Conservation (phyloP, 1,140 invertebrate genomes). For the Ditylenchus dipsaci region DNA sequence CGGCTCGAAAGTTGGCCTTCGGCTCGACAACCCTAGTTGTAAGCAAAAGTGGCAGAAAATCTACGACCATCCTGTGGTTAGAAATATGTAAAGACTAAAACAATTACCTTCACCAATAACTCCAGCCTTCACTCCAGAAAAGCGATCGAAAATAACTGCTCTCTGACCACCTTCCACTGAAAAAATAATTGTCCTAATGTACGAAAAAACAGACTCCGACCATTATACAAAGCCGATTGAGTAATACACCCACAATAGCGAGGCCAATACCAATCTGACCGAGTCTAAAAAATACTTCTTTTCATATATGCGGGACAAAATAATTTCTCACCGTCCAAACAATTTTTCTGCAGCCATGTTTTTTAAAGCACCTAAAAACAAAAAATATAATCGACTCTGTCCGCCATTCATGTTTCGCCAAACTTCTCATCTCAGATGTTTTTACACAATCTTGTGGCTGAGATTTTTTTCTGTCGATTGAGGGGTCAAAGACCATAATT, state of each 20-base stretch:
- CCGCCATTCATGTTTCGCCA: too few relatives aligned
- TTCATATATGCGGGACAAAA: constrained; percentile 61
- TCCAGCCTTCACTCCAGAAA: constrained; percentile 81
- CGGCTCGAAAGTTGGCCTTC: too few relatives aligned
- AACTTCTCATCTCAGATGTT: too few relatives aligned
- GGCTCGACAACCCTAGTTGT: too few relatives aligned
- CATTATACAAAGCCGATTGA: constrained; percentile 95
- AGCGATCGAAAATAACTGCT: constrained; percentile 98
- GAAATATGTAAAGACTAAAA: too few relatives aligned
- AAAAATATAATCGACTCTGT: too few relatives aligned
- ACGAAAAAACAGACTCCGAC: constrained; percentile 64
- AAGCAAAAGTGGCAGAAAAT: too few relatives aligned
- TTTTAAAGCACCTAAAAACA: too few relatives aligned
- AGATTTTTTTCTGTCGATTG: too few relatives aligned
- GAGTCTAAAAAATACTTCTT: constrained; percentile 80
- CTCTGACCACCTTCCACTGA: constrained; percentile 96
- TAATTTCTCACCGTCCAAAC: not conserved
- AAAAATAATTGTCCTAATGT: constrained; percentile 62
- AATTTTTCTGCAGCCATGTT: constrained; percentile 18
- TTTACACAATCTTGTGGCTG: too few relatives aligned
- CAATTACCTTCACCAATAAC: constrained; percentile 84
- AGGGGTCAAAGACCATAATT: too few relatives aligned
- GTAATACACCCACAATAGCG: constrained; percentile 83
- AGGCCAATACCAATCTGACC: constrained; percentile 86
- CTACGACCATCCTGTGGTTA: too few relatives aligned